Evolutionary conservation across 2,797 vertebrate genomes (phyloP).

Genomic region (Euphonia xanthogaster): DNA sequence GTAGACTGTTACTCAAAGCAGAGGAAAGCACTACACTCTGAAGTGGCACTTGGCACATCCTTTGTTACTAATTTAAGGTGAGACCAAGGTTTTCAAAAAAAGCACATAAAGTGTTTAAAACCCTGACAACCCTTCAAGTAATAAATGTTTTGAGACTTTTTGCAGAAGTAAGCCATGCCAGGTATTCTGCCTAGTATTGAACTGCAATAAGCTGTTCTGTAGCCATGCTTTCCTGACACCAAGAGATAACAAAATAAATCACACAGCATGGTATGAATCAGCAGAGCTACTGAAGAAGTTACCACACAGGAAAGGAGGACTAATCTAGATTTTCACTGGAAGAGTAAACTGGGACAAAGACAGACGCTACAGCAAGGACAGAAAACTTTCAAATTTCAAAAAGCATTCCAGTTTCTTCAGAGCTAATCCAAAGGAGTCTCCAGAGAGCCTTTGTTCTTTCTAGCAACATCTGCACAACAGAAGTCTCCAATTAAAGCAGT

Average conservation of each 20-base stretch:
- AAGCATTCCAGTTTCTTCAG: not conserved
- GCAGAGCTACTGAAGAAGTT: not conserved
- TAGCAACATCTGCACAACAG: not conserved
- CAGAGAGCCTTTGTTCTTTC: not conserved
- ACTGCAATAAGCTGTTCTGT: not conserved
- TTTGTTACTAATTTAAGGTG: not conserved
- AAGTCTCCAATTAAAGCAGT: not conserved
- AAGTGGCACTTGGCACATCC: not conserved
- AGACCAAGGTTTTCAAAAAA: not conserved
- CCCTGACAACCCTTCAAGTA: not conserved
- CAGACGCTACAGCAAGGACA: not conserved
- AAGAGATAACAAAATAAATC: not conserved
- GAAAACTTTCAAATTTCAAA: not conserved
- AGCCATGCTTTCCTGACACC: not conserved
- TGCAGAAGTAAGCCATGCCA: not conserved
- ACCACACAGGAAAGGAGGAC: not conserved
- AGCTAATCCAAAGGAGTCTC: not conserved
- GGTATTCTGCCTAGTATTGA: not conserved
- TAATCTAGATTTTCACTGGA: not conserved
- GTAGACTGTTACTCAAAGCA: not conserved
- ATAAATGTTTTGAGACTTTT: not conserved
- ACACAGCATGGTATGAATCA: not conserved
- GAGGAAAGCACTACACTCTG: not conserved
- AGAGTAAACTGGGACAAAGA: not conserved
- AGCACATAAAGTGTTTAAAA: not conserved